phyloP scores from a whole-genome alignment of 2,113 vertebrate species.

The Brachyhypopomus occidentalis region DNA sequence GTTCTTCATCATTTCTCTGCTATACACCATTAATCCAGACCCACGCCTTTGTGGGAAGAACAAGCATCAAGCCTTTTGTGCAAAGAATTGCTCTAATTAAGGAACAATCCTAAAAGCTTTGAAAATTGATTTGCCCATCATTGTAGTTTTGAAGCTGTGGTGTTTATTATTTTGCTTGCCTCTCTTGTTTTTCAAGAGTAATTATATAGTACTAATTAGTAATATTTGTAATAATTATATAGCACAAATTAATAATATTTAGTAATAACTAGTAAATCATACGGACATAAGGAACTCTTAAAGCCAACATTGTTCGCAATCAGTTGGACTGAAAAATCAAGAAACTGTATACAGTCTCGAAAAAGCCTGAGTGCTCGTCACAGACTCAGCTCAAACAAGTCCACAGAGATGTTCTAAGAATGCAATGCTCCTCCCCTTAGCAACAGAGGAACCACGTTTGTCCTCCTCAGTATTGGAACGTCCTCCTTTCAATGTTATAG shows the following conservation, averaged over 20 bases:
- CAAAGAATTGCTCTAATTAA: not conserved
- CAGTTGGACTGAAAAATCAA: too few relatives aligned
- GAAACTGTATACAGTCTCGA: not conserved
- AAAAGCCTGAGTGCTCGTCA: not conserved
- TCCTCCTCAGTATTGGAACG: not conserved
- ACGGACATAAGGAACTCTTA: too few relatives aligned
- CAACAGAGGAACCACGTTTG: not conserved
- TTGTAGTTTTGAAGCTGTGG: not conserved
- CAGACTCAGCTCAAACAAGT: not conserved
- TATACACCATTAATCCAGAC: not conserved
- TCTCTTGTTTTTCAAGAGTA: too few relatives aligned
- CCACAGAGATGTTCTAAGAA: not conserved
- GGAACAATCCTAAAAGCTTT: not conserved
- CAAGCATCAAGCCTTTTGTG: not conserved
- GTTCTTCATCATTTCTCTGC: not conserved
- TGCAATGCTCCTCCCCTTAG: not conserved
- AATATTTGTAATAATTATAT: too few relatives aligned
- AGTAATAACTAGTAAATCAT: too few relatives aligned
- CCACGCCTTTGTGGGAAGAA: not conserved
- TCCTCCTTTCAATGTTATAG: not conserved
- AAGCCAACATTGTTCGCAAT: too few relatives aligned
- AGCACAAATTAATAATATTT: too few relatives aligned
- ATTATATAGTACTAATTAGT: too few relatives aligned
- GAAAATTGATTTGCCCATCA: not conserved
- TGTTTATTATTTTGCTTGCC: too few relatives aligned